Evolutionary conservation across 2,888 invertebrate species (phyloP), one percentile per base, ranked within the genome.

Genomic region (Tiliacea aurago): DNA sequence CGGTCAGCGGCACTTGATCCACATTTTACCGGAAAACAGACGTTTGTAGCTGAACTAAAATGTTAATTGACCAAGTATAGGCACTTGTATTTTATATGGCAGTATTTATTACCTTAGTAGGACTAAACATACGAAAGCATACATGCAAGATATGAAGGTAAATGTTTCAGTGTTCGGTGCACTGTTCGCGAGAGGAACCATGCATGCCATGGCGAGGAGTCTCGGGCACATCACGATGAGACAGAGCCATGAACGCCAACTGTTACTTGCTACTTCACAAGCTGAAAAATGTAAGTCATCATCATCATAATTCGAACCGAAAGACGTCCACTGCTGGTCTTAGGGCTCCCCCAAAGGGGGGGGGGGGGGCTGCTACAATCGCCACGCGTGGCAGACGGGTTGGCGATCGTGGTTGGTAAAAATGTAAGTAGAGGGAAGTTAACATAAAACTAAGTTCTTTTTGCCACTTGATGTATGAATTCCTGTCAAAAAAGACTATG

Each of bases 261-360:
- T 80, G 78, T 95, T 95, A 79, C 95, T 95, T 45, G 96, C 91
- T 70, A 96, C 92, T 88, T 96, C 96, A 78, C 94, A 94, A 64
- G 93, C 96, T 96, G 90, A 59, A 83, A 84, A 65, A 49, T 41
- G 0, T n/a, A n/a, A n/a, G n/a, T n/a, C n/a, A n/a, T n/a, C n/a
- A n/a, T n/a, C n/a, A n/a, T n/a, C n/a, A n/a, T n/a, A n/a, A n/a
- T n/a, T n/a, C n/a, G n/a, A n/a, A n/a, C n/a, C n/a, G n/a, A n/a
- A n/a, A n/a, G n/a, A n/a, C n/a, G n/a, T n/a, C n/a, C n/a, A n/a
- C n/a, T n/a, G n/a, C n/a, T n/a, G n/a, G n/a, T n/a, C n/a, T n/a
- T n/a, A n/a, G n/a, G n/a, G n/a, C n/a, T n/a, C n/a, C n/a, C n/a
- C n/a, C n/a, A n/a, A n/a, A n/a, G n/a, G n/a, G n/a, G n/a, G n/a